Base-by-base conservation (phyloP, 2,888 invertebrate genomes). In the Timandra comae region DNA sequence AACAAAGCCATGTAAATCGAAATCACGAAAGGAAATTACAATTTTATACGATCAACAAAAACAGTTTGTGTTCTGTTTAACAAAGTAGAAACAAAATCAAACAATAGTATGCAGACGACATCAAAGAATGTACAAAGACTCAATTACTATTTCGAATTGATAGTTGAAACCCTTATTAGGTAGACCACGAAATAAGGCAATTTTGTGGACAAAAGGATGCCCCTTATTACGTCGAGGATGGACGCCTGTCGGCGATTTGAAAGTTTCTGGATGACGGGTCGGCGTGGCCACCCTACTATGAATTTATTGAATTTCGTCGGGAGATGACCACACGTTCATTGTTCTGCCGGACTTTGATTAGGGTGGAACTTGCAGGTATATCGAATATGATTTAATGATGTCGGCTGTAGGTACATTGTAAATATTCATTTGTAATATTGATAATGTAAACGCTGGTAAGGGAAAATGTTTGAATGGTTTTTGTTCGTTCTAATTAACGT, bases 111-210 rank as follows among this genome's bases (percentile, higher is more conserved):
- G 69, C 72, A 70, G 64, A 67, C 57, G 56, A 77, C 74, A 74
- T 81, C 80, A 81, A 84, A 74, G 73, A 69, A 23, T 16, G 62
- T 63, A 67, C 67, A 72, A 71, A 70, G 63, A 73, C 63, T 70
- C 77, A 73, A 79, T 80, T 80, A 78, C 72, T 68, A 67, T 70
- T 61, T 63, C 45, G 55, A 64, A 74, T 74, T 72, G 72, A 75
- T 80, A 81, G 80, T 79, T 81, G 70, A 69, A 68, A 65, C 76
- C 76, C 75, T 75, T 81, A 80, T 79, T 81, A 80, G 61, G 69
- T 64, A 61, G 50, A 63, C 65, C 71, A 70, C 68, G 67, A 71
- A 76, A 80, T 78, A 71, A 79, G 76, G 79, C 78, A 79, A 85
- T 85, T 84, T 80, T 44, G 68, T 54, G 76, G 78, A 84, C 81